phyloP scores from a whole-genome alignment of 2,113 vertebrate species.

The Dipodomys stephensi region DNA sequence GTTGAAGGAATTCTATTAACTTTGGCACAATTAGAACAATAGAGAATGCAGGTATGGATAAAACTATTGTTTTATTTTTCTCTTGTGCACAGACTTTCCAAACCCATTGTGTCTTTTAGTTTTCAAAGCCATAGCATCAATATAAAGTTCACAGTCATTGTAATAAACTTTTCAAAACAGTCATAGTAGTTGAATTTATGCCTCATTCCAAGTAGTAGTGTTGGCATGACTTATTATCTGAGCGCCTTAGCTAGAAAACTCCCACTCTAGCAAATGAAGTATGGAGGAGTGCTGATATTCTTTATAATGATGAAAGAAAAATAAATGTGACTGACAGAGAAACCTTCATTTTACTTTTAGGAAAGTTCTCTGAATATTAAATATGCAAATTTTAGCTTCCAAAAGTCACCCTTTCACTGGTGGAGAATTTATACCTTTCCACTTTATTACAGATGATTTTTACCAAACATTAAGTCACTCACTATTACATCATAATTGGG shows the following conservation, averaged over 20 bases:
- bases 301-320: background rate
- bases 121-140: background rate
- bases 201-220: background rate
- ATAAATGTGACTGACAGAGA: background rate
- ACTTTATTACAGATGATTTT: background rate
- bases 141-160: background rate
- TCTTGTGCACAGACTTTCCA: background rate
- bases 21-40: background rate
- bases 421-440: background rate
- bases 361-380: background rate
- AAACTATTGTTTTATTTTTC: background rate
- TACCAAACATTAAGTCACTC: conserved; percentile 46
- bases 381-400: conserved; percentile 26
- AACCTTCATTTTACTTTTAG: background rate
- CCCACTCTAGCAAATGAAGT: background rate
- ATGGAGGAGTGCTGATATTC: background rate
- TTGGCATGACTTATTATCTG: background rate
- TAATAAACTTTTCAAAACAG: conserved; percentile 32
- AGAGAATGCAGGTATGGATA: background rate
- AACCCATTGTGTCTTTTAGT: background rate
- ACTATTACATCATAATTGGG: background rate
- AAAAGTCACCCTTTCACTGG: conserved; percentile 1
- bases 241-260: conserved; percentile 36
- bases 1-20: background rate
- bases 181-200: background rate